Evolutionary conservation across 2,888 invertebrate genomes (phyloP).

Genomic region (Mamestra brassicae): DNA sequence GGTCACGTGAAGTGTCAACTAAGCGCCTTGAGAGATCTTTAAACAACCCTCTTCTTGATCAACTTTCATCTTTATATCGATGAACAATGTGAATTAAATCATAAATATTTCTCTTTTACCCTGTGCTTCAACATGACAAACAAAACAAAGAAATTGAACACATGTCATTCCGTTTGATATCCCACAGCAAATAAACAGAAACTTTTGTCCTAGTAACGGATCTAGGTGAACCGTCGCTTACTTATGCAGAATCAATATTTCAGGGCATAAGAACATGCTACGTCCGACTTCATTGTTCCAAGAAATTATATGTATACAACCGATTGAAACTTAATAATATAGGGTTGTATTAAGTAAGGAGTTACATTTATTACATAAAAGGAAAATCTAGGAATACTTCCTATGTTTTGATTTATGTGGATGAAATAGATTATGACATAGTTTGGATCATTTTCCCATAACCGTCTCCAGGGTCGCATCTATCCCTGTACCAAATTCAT

Average conservation of each 20-base stretch:
- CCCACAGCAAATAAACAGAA: not conserved
- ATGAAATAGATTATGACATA: too few relatives aligned
- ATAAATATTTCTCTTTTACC: not conserved
- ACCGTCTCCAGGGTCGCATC: too few relatives aligned
- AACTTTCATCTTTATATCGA: not conserved
- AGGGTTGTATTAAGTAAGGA: not conserved
- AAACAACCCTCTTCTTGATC: too few relatives aligned
- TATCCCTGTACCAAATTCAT: too few relatives aligned
- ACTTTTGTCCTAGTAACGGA: slow-evolving; percentile 12
- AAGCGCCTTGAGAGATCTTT: too few relatives aligned
- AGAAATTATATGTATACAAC: slow-evolving; percentile 3
- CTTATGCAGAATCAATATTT: slow-evolving; percentile 50
- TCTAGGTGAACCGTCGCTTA: slow-evolving; percentile 28
- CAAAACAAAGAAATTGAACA: slow-evolving; percentile 1
- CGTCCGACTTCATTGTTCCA: slow-evolving; percentile 16
- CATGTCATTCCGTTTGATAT: not conserved
- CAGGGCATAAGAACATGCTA: slow-evolving; percentile 25
- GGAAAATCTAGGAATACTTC: too few relatives aligned
- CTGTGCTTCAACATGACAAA: not conserved
- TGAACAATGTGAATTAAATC: not conserved
- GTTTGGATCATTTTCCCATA: too few relatives aligned
- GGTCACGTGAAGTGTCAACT: too few relatives aligned
- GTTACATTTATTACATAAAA: not conserved
- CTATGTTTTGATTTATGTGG: too few relatives aligned
- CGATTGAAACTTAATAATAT: not conserved